Evolutionary conservation across 2,113 vertebrate species (phyloP), one percentile per base, ranked within the genome.

Genomic region (Ranitomeya imitator): DNA sequence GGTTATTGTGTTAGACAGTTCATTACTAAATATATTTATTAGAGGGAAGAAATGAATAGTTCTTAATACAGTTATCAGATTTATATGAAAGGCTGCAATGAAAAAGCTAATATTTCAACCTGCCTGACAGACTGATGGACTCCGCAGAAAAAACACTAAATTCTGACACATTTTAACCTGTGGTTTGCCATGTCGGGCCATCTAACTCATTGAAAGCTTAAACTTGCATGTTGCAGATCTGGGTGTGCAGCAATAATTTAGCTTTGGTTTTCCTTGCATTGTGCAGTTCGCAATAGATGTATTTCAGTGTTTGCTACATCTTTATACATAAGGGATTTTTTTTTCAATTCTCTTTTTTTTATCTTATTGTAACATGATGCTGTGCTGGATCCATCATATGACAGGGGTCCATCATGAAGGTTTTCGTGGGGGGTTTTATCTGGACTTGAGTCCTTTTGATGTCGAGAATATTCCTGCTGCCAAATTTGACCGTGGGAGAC

Each of bases 11-110:
- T 84, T 83, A 92, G 91, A 91, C 86, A 92, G 91, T 79, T 91
- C 89, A 90, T 90, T 92, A 92, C 91, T 90, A 92, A 92, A 90
- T 92, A 81, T 90, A 90, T 93, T 93, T 93, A 93, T 92, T 93
- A 91, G 61, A 90, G 90, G 84, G 54, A 54, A 52, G 84, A 92
- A 91, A 81, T 83, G 63, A 92, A 90, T 92, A 87, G 69, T 67
- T 15, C 9, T 89, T 89, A 90, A 91, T 65, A 91, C 90, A 92
- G 93, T 59, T 79, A n/a, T 76, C 54, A 81, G 87, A 90, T 92
- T 91, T 88, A 86, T 87, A 77, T 88, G 87, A 88, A 92, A 90
- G 93, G 90, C 90, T 93, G 86, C 87, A 91, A 88, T 91, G 90
- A 86, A 90, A 83, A 88, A 86, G 80, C 86, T 88, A 76, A 83